Base-by-base conservation (phyloP, 2,888 invertebrate genomes). In the Eupithecia dodoneata region DNA sequence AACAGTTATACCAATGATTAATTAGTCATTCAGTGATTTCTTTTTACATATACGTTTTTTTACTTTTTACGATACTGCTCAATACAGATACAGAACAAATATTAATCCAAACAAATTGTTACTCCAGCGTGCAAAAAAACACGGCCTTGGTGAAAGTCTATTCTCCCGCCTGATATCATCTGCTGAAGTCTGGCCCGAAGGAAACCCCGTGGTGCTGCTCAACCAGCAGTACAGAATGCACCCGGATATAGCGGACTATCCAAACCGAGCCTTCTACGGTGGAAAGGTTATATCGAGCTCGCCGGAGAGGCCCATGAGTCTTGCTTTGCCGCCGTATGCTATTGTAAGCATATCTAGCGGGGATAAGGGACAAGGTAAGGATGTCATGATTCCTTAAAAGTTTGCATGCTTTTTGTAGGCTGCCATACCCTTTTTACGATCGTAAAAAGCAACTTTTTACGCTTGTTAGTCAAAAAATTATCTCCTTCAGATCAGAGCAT, bases 221-320 rank as follows among this genome's bases (percentile, higher is more conserved):
- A 93, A 95, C 81, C 95, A 92, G 3, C 99, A 99, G 89, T 98
- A 98, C 91, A 96, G 99, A 80, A 99, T 99, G 99, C 97, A 98
- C 83, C 95, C 96, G 0, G 97, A 97, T 75, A 98, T 99, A 82
- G 97, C 97, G 3, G 92, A 94, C 76, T 99, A 97, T 95, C 98
- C 99, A 0, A 98, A 97, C 90, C 90, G 94, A 59, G 96, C 95
- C 70, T 97, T 98, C 90, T 98, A 98, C 88, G 93, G 91, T 69
- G 95, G 95, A 9, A 90, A 87, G 80, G 90, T 98, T 72, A 85
- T 82, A 69, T 93, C 89, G 74, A 83, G 85, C n/a, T 84, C 88
- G 44, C 85, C 85, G 18, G 74, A 80, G 52, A 78, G 87, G 44
- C 85, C 87, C 2, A 78, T 80, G 6, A 52, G n/a, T 0, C 85